A percentile compares a stretch with the other conserved stretches of the same genome.
phyloP scores from a whole-genome alignment of 1,140 invertebrate genomes.

The Drosophila quadrilineata region DNA sequence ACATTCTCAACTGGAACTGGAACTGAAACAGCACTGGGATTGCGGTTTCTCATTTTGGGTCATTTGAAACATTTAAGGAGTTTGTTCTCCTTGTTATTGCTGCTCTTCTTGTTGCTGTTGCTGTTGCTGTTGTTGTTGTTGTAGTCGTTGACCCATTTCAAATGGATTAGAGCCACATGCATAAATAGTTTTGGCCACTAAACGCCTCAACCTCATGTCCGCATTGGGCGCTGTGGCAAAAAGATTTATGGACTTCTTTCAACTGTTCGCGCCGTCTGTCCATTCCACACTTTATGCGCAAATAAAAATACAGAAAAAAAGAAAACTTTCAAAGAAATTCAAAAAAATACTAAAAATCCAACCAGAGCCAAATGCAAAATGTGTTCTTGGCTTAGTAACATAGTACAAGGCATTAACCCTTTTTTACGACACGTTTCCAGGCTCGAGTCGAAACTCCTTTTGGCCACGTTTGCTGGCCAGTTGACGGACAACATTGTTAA shows the following conservation, averaged over 20 bases:
- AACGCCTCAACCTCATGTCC: slow-evolving; percentile 57
- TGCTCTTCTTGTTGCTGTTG: slow-evolving; percentile 13
- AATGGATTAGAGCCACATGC: slow-evolving; percentile 61
- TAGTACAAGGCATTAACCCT: slow-evolving; percentile 51
- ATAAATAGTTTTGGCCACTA: slow-evolving; percentile 64
- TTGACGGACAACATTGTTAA: no score
- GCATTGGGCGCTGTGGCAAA: slow-evolving; percentile 48
- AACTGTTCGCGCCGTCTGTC: not conserved
- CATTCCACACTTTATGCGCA: slow-evolving; percentile 10
- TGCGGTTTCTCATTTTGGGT: slow-evolving; percentile 40
- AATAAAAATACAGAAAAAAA: no score
- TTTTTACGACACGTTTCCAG: slow-evolving; percentile 58
- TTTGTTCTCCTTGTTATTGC: slow-evolving; percentile 15
- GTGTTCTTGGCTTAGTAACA: slow-evolving; percentile 40
- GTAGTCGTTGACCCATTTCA: slow-evolving; percentile 76
- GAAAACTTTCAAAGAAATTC: no score
- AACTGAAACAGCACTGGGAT: slow-evolving; percentile 35
- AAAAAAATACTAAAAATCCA: no score
- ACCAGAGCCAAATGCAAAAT: slow-evolving; percentile 57
- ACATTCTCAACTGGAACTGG: slow-evolving; percentile 36
- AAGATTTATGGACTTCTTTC: slow-evolving; percentile 67
- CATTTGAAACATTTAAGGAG: slow-evolving; percentile 76
- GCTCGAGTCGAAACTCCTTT: no score
- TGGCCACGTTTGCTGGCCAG: no score
- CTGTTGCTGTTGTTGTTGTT: slow-evolving; percentile 17